Evolutionary conservation across 2,113 vertebrate genomes (phyloP).

Genomic region (Nasalis larvatus): DNA sequence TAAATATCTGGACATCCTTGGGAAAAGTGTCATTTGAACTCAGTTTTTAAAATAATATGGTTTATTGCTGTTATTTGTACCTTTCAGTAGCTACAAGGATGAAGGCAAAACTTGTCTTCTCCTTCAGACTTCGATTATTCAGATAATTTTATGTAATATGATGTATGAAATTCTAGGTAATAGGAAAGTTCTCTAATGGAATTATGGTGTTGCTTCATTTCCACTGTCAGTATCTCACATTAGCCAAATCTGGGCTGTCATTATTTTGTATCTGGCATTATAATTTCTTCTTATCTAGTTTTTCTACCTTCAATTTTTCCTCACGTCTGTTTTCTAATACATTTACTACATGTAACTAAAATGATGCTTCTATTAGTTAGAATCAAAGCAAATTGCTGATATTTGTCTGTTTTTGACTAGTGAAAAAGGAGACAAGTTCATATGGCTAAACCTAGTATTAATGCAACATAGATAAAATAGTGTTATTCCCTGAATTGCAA

Average conservation of each 20-base stretch:
- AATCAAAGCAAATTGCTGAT: background rate
- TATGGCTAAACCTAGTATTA: background rate
- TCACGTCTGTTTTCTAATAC: background rate
- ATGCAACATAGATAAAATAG: background rate
- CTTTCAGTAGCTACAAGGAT: background rate
- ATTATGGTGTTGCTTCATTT: background rate
- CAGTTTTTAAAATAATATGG: background rate
- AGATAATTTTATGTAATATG: background rate
- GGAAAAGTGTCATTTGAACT: background rate
- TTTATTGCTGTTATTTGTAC: background rate
- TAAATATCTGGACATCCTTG: background rate
- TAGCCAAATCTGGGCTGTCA: background rate
- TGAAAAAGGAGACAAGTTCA: background rate
- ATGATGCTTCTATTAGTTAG: background rate
- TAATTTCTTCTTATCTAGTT: background rate
- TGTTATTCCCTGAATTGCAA: background rate
- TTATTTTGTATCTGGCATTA: background rate
- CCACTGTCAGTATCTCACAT: background rate
- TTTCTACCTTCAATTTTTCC: background rate
- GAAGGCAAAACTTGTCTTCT: background rate
- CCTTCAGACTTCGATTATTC: background rate
- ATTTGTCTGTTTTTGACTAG: background rate
- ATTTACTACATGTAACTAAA: background rate
- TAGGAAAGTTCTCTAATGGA: background rate
- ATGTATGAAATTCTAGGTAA: background rate